Evolutionary conservation across 1,140 invertebrate species (phyloP).

Genomic region (Sinella curviseta): DNA sequence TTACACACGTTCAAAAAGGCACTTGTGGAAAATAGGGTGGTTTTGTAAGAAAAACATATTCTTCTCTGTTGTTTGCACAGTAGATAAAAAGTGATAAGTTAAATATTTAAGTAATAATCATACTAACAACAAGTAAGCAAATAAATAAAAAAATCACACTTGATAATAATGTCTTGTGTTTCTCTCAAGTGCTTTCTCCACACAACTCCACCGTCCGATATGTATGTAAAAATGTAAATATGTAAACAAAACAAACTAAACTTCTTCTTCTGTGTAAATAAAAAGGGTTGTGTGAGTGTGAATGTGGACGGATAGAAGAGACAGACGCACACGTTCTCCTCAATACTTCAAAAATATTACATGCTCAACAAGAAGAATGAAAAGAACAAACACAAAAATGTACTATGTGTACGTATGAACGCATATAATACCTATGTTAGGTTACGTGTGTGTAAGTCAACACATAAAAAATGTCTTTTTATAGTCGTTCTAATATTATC

Average conservation of each 20-base stretch:
- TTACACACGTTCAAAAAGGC: neutral
- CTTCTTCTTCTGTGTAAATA: too few relatives aligned
- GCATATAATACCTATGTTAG: too few relatives aligned
- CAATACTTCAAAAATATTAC: neutral
- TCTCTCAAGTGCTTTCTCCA: neutral
- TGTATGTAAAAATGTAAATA: neutral
- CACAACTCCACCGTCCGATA: too few relatives aligned
- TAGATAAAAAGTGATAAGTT: neutral
- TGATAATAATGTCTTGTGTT: neutral
- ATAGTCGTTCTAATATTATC: too few relatives aligned
- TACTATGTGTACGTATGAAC: too few relatives aligned
- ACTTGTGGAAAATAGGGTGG: neutral
- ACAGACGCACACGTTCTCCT: too few relatives aligned
- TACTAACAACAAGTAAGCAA: neutral
- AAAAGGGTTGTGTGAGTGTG: too few relatives aligned
- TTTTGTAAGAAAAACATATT: neutral
- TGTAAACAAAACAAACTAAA: neutral
- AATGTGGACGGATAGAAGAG: too few relatives aligned
- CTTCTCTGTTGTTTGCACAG: neutral
- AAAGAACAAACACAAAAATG: too few relatives aligned
- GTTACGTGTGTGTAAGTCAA: too few relatives aligned
- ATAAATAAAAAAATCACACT: neutral
- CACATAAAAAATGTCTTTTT: too few relatives aligned
- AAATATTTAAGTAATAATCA: neutral
- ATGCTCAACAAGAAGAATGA: neutral